These are phyloP conservation scores for Sceloporus undulatus DNA, from an alignment of 2,113 vertebrate species.

Conservation along the genomic window DNA sequence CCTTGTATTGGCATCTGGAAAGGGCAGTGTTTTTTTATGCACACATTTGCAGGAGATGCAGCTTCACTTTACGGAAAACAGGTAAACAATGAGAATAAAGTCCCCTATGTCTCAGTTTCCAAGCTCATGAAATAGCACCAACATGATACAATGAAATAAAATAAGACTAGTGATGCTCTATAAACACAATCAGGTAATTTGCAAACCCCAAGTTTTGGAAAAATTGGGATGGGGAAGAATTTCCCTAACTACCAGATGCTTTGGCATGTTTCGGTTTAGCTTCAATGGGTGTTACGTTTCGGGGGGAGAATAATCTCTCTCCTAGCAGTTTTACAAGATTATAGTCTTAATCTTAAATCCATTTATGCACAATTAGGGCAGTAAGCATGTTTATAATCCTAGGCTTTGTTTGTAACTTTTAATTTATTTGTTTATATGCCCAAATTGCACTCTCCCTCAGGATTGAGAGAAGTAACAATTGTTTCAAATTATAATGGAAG, in stretches of 20 bases:
- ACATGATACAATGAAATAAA: no score
- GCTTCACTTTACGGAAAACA: no score
- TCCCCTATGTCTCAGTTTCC: no score
- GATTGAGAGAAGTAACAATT: not conserved
- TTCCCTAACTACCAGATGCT: not conserved
- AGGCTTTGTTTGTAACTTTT: not conserved
- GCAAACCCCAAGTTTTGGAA: no score
- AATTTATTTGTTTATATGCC: not conserved
- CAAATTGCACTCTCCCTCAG: not conserved
- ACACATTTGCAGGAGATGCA: no score
- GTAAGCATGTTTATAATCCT: conserved; percentile 2
- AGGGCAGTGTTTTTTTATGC: no score
- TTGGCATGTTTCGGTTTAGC: not conserved
- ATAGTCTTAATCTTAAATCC: conserved; percentile 19
- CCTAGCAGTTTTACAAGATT: conserved; percentile 2
- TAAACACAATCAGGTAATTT: no score
- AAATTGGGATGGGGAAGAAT: no score
- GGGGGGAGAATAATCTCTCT: not conserved
- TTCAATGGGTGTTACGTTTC: not conserved
- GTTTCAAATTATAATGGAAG: not conserved
- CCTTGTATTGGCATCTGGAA: no score
- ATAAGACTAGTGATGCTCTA: no score
- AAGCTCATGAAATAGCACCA: no score
- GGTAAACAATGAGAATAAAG: no score
- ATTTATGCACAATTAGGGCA: conserved; percentile 12